These are phyloP conservation scores for Hydractinia echinata DNA, from an alignment of 30 jellyfish, hydroid and myxozoan genomes.

Conservation along the genomic window DNA sequence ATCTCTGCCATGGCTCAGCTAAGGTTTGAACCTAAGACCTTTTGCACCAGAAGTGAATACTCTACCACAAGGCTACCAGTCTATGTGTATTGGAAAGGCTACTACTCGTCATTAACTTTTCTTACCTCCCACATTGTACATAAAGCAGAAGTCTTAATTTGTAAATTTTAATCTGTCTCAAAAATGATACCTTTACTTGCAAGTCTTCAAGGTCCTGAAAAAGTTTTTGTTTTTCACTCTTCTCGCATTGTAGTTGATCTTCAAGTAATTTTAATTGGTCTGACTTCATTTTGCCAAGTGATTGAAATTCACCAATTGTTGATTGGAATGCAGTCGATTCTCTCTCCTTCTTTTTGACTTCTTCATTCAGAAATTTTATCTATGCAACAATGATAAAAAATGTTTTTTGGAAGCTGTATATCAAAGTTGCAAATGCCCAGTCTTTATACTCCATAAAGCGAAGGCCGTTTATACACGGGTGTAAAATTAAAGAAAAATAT, in stretches of 20 bases:
- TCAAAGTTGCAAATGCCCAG: not conserved
- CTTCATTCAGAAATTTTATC: constrained; percentile 24
- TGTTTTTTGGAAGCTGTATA: not conserved
- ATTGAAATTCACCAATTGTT: constrained; percentile 22
- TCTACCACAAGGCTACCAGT: too few species aligned
- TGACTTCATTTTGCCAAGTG: constrained; percentile 26
- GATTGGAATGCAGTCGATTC: constrained; percentile 16
- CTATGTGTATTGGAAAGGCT: too few species aligned
- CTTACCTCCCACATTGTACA: too few species aligned
- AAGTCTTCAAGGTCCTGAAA: constrained; percentile 45
- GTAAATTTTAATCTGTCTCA: too few species aligned
- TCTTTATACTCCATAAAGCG: too few species aligned
- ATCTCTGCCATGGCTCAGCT: too few species aligned
- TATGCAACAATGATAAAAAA: not conserved
- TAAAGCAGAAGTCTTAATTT: too few species aligned
- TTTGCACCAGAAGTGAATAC: too few species aligned
- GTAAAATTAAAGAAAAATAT: too few species aligned
- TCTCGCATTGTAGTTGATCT: constrained; percentile 41
- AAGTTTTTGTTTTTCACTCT: constrained; percentile 35
- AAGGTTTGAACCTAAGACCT: too few species aligned
- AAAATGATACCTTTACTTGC: constrained; percentile 30
- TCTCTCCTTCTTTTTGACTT: constrained; percentile 4
- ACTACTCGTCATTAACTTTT: too few species aligned
- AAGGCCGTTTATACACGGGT: too few species aligned
- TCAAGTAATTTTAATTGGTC: constrained; percentile 42